Evolutionary conservation across 2,888 invertebrate species (phyloP), one percentile per base, ranked within the genome.

Genomic region (Zelleria hepariella): DNA sequence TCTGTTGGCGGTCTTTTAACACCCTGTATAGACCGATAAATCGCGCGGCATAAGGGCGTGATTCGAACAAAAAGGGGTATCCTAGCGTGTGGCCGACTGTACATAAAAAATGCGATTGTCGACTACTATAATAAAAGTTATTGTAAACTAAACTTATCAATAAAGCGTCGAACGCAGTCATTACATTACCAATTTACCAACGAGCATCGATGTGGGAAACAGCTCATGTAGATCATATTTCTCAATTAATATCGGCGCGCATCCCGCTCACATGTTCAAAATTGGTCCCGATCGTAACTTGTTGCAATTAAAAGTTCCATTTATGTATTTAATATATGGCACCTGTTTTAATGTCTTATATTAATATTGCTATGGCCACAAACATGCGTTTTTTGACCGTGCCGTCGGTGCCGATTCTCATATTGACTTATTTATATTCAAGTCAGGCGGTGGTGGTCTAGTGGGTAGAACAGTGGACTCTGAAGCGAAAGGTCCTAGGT

Each of bases 181-280:
- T 58, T 57, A 59, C 42, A 15, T 48, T 58, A n/a, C n/a, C n/a
- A n/a, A n/a, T n/a, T n/a, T n/a, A 42, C 32, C 15, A 42, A 42
- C 32, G 51, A 25, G 25, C 18, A 24, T 26, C 24, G 42, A 54
- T 27, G 59, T 55, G 53, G 55, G 47, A 59, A 60, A 52, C 58
- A 53, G 58, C 52, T 52, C 15, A 27, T 26, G 54, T 59, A 49
- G 51, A 60, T 62, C 60, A 62, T 60, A 60, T 57, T 59, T 54
- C 60, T 62, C 25, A 25, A 58, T 59, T 25, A 48, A 59, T 58
- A 58, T 56, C 58, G 15, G 26, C 51, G 4, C 56, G 24, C 23
- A 24, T 54, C 26, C 42, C 27, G 47, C 42, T 15, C 32, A 56
- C 23, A 42, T 32, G 18, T 23, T 56, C 24, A n/a, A 54, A 54